Evolutionary conservation across 1,140 invertebrate genomes (phyloP).

Genomic region (Magallana gigas): DNA sequence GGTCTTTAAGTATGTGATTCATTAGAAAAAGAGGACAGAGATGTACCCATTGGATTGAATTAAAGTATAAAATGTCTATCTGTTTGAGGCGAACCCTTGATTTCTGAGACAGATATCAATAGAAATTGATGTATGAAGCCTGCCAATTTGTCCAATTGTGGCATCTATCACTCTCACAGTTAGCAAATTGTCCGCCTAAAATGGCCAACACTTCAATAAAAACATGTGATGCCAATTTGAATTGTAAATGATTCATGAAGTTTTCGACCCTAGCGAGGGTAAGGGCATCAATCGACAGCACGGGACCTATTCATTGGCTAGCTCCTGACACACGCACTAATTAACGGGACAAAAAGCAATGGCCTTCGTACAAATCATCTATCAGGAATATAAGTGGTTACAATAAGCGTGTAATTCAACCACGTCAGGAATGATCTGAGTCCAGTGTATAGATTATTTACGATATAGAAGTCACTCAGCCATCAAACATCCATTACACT

Average conservation of each 20-base stretch:
- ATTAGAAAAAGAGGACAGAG: neutral
- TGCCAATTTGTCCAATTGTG: neutral
- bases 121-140: slow-evolving; percentile 11
- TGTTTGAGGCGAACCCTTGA: neutral
- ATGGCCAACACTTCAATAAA: neutral
- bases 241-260: neutral
- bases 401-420: too few species aligned
- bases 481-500: too few species aligned
- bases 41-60: neutral
- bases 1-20: neutral
- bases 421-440: too few species aligned
- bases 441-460: too few species aligned
- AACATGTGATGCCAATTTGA: slow-evolving; percentile 9
- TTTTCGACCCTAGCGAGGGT: neutral
- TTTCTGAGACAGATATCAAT: slow-evolving; percentile 24
- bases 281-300: neutral
- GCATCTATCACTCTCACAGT: neutral
- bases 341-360: neutral
- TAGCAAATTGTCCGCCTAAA: slow-evolving; percentile 8
- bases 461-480: too few species aligned
- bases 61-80: neutral
- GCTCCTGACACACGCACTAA: neutral
- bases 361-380: too few species aligned
- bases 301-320: neutral
- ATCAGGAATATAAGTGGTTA: too few species aligned